Percentiles rank a stretch among this genome's conserved stretches.
phyloP scores from a whole-genome alignment of 2,113 vertebrate species.

The Tricholaema leucomelas region DNA sequence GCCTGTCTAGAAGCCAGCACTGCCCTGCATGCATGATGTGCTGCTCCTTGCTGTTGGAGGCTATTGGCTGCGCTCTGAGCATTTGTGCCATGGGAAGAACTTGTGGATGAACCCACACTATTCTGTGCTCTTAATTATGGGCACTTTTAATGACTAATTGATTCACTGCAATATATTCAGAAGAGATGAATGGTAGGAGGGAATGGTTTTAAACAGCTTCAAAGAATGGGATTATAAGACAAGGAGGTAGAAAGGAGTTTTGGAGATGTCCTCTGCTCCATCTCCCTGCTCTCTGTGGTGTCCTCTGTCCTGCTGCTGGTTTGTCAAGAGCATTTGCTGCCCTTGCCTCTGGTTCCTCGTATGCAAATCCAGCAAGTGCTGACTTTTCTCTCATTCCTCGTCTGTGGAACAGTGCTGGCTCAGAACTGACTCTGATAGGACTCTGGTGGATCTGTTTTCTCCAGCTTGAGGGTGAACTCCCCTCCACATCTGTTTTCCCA shows the following conservation, averaged over 20 bases:
- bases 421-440: background rate
- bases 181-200: background rate
- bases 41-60: background rate
- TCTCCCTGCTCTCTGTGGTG: background rate
- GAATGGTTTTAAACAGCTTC: background rate
- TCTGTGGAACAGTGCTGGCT: background rate
- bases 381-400: rapidly evolving
- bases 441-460: background rate
- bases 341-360: rapidly evolving
- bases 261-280: background rate
- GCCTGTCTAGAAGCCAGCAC: too few species aligned
- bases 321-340: background rate
- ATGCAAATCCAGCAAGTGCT: background rate
- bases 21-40: background rate
- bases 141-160: background rate
- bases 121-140: background rate
- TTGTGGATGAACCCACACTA: background rate
- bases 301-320: background rate
- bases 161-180: background rate
- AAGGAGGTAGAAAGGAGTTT: background rate
- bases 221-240: background rate
- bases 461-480: background rate
- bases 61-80: background rate
- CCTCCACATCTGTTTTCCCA: background rate
- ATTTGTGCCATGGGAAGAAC: background rate